Percentiles rank a stretch among this genome's conserved stretches.
Evolutionary conservation across 1,140 invertebrate species (phyloP).

Genomic region (Drosophila oshimai): DNA sequence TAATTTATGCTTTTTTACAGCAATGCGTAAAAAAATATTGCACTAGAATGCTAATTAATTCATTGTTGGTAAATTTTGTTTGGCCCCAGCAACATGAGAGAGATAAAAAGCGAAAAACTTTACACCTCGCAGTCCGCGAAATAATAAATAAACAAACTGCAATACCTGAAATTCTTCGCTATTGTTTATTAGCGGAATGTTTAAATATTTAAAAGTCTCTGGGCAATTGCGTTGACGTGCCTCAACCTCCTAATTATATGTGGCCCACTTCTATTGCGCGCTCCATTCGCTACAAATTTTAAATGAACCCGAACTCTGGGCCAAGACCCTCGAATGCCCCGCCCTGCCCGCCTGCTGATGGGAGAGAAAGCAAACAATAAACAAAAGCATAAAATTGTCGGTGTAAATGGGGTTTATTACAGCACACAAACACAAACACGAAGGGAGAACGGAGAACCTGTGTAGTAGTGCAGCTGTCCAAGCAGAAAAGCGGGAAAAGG

Average conservation of each 20-base stretch:
- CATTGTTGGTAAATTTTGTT: conserved; percentile 53
- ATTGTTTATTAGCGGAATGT: conserved; percentile 3
- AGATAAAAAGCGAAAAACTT: conserved; percentile 7
- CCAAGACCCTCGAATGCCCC: conserved; percentile 11
- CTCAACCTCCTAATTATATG: conserved; percentile 46
- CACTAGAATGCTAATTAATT: conserved; percentile 68
- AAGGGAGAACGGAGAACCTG: conserved; percentile 8
- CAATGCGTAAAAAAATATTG: conserved; percentile 43
- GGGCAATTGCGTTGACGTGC: conserved; percentile 48
- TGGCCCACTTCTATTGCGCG: conserved; percentile 37
- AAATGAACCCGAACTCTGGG: conserved; percentile 54
- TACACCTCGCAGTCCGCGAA: neutral
- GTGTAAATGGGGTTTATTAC: conserved; percentile 71
- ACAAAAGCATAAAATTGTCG: conserved; percentile 56
- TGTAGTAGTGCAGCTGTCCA: conserved; percentile 45
- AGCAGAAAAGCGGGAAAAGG: conserved; percentile 34
- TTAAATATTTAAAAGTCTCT: conserved; percentile 33
- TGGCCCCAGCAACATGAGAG: neutral
- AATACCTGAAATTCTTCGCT: neutral
- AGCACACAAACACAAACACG: conserved; percentile 10
- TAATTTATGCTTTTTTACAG: conserved; percentile 29
- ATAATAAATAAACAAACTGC: conserved; percentile 2
- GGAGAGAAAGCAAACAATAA: conserved; percentile 52
- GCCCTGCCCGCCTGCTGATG: conserved; percentile 4
- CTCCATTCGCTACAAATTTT: conserved; percentile 59